Conservation (phyloP, 2,113 vertebrate genomes). For the Platichthys flesus region DNA sequence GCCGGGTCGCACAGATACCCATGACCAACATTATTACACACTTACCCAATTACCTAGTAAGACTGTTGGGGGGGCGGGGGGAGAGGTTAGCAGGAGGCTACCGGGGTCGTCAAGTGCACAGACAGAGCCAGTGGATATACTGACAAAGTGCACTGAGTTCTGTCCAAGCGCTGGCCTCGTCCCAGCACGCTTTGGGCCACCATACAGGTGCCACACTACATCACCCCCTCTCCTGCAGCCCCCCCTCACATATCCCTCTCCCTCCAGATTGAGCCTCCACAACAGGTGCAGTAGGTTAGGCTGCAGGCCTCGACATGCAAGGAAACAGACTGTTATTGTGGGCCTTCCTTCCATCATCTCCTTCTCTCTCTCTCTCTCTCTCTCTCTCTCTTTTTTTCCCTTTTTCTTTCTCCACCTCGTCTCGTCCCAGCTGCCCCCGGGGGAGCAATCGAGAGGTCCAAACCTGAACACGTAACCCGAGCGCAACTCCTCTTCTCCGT, state of each 20-base stretch:
- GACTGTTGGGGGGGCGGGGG: slow-evolving; percentile 4
- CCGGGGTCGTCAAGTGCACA: slow-evolving; percentile 65
- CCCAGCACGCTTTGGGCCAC: slow-evolving; percentile 62
- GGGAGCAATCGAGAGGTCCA: slow-evolving; percentile 80
- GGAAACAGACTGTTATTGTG: slow-evolving; percentile 82
- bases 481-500: slow-evolving; percentile 56
- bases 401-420: slow-evolving; percentile 17
- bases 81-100: slow-evolving; percentile 48
- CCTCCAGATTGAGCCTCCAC: slow-evolving; percentile 71
- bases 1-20: slow-evolving; percentile 67
- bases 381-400: not conserved
- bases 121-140: slow-evolving; percentile 50
- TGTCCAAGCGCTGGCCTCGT: slow-evolving; percentile 38
- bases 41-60: slow-evolving; percentile 75
- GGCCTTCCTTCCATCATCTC: slow-evolving; percentile 71
- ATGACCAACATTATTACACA: slow-evolving; percentile 77
- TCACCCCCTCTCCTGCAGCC: slow-evolving; percentile 11
- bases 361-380: slow-evolving; percentile 4
- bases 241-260: slow-evolving; percentile 37
- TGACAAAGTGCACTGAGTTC: slow-evolving; percentile 50
- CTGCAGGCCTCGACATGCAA: slow-evolving; percentile 76
- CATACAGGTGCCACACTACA: slow-evolving; percentile 77
- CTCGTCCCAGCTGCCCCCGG: slow-evolving; percentile 66
- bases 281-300: slow-evolving; percentile 85
- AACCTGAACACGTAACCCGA: slow-evolving; percentile 78